Base-by-base conservation (phyloP, 2,888 invertebrate species). In the Mimachlamys varia region DNA sequence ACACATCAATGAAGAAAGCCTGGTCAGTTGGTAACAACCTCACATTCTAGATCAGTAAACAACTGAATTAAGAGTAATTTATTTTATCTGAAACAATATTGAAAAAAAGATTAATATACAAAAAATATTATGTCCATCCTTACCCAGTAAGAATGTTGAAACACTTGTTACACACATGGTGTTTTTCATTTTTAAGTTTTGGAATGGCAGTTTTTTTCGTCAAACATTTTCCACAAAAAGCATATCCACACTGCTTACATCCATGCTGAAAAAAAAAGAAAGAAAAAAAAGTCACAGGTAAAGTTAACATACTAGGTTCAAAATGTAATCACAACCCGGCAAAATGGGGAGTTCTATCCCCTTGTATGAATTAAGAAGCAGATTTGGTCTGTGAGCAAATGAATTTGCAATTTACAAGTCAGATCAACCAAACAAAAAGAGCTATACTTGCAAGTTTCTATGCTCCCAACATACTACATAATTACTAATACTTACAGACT, bases 201-300 rank as follows among this genome's bases (percentile, higher is more conserved):
- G 98, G 97, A 91, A 98, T 97, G 94, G 97, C 97, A 92, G 97
- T 97, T 96, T 98, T 98, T 94, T 98, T 97, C 94, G 98, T 97
- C 89, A 98, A 97, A 96, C 98, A 99, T 96, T 98, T 98, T 92
- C 97, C 97, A 96, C 98, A 99, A 97, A 98, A 98, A 88, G 98
- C 98, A 97, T 98, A 98, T 53, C 98, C 98, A 97, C 98, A 99
- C 95, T 97, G 97, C 87, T 98, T 98, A 96, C 98, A 99, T 37
- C 98, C 98, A 97, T 97, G 97, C 98, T 98, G 97, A 93, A 97
- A 93, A 91, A 89, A 89, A 88, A 89, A 13, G 91, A 89, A 89
- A 88, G 88, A 13, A 87, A 49, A 76, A n/a, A 58, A 0, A 76
- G 87, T 50, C 0, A 55, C 44, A 53, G n/a, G n/a, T 0, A 19